phyloP scores from a whole-genome alignment of 2,888 invertebrate species.

The Orgyia antiqua region DNA sequence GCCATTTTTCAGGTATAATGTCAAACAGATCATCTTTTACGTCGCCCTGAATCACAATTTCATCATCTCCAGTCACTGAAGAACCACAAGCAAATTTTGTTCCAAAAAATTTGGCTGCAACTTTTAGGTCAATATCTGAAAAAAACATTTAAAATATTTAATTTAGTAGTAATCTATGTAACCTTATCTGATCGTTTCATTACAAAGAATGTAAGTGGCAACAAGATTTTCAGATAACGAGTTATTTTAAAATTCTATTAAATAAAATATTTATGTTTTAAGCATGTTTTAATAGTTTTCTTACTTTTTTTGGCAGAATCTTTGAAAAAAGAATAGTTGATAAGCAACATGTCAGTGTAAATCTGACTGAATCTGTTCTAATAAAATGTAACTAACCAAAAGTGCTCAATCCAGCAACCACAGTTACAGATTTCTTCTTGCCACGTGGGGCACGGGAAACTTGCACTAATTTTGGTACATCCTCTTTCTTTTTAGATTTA shows the following conservation, averaged over 20 bases:
- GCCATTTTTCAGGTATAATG: conserved; percentile 99
- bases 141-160: conserved; percentile 1
- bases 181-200: too few species aligned
- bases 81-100: conserved; percentile 99
- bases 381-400: conserved; percentile 87
- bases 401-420: conserved; percentile 95
- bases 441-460: conserved; percentile 95
- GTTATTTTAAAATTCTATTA: background rate
- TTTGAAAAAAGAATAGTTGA: too few species aligned
- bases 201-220: too few species aligned
- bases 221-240: background rate
- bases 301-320: too few species aligned
- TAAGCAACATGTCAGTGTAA: too few species aligned
- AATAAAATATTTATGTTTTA: background rate
- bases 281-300: too few species aligned
- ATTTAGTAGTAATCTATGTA: too few species aligned
- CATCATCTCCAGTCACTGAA: conserved; percentile 98
- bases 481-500: conserved; percentile 96
- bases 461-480: conserved; percentile 90
- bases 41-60: conserved; percentile 99
- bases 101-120: conserved; percentile 98
- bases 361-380: too few species aligned
- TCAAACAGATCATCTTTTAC: conserved; percentile 99
- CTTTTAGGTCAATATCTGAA: conserved; percentile 97
- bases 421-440: conserved; percentile 99